Evolutionary conservation across 2,113 vertebrate genomes (phyloP), one percentile per base, ranked within the genome.

Genomic region (Mirounga angustirostris): DNA sequence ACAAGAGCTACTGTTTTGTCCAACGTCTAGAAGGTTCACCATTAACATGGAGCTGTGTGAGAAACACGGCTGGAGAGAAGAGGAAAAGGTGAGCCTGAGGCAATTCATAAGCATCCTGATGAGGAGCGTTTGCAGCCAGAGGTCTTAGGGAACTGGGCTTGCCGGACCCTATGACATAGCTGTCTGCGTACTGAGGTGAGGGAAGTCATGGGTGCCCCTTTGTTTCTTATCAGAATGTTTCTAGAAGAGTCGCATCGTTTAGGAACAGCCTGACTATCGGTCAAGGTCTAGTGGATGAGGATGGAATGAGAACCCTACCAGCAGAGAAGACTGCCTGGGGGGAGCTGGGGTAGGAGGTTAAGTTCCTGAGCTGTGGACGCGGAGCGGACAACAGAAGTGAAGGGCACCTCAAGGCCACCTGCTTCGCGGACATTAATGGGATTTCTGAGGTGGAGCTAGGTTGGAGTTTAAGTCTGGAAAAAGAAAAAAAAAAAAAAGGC

Each of bases 131-230:
- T 98, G 98, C 98, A 99, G 99, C 99, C 99, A 99, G 98, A 99
- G 98, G 98, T 97, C 98, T 97, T 94, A 98, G 99, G 99, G 99
- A 99, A 98, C 98, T 98, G 98, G 98, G 99, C 98, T 98, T 99
- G 99, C 98, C 98, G 99, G 99, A 98, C 12, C 97, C 98, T 99
- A 67, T 13, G 24, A 24, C 28, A 13, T 21, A 12, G 59, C 80
- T 40, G 50, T 24, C 65, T 30, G 98, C 98, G 99, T 99, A 99
- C 99, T 98, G 98, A 99, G 98, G 98, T 96, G 98, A 98, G 97
- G 95, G 87, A 88, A 92, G 93, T 63, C 30, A 91, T 9, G 96
- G 94, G 89, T 0, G 73, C 92, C 95, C 98, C 98, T 83, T 98
- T 94, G 98, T 99, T 99, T 99, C 98, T 98, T 98, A 99, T 98